Conservation (phyloP, 2,888 invertebrate genomes). For the Lithophane ornitopus region DNA sequence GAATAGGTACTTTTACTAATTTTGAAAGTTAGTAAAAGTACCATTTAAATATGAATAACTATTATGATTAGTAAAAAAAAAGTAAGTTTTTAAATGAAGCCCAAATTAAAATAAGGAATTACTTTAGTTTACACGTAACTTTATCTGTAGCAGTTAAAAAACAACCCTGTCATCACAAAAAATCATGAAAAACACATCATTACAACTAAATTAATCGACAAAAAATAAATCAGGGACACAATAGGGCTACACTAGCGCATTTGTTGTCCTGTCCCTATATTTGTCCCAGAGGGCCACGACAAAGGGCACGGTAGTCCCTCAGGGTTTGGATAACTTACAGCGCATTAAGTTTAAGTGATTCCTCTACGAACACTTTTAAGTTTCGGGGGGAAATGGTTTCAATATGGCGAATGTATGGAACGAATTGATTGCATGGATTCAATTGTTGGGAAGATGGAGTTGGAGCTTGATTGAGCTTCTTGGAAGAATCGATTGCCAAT, state of each 20-base stretch:
- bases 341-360: constrained; percentile 89
- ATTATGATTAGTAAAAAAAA: neutral
- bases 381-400: constrained; percentile 68
- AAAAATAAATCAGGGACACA: constrained; percentile 66
- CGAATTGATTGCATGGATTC: constrained; percentile 40
- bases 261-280: constrained; percentile 74
- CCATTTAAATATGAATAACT: too few species aligned
- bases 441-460: constrained; percentile 22
- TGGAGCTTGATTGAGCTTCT: constrained; percentile 23
- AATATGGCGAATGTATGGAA: constrained; percentile 50
- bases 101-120: constrained; percentile 5
- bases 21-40: too few species aligned
- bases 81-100: constrained; percentile 4
- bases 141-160: neutral
- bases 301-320: constrained; percentile 79
- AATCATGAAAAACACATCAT: constrained; percentile 42
- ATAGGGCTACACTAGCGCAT: constrained; percentile 74
- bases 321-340: constrained; percentile 82
- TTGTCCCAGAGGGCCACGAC: constrained; percentile 74
- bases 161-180: constrained; percentile 19
- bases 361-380: constrained; percentile 81
- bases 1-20: neutral
- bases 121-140: neutral
- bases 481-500: neutral
- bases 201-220: constrained; percentile 63